phyloP scores from a whole-genome alignment of 2,888 invertebrate species.

The Formica aserva region DNA sequence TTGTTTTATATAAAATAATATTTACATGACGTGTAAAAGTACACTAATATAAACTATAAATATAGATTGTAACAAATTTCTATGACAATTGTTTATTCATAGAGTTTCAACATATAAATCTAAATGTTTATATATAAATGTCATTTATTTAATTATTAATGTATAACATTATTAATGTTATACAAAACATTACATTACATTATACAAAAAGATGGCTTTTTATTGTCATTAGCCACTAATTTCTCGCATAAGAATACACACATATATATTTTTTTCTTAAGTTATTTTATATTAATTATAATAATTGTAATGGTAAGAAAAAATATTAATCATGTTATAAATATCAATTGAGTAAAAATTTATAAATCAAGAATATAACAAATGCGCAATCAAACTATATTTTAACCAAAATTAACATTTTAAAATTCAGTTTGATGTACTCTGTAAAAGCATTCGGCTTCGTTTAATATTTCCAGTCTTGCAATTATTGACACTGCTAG shows the following conservation, averaged over 20 bases:
- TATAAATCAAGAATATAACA: neutral
- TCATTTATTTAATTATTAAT: too few species aligned
- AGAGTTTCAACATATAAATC: too few species aligned
- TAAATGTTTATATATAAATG: too few species aligned
- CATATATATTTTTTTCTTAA: neutral
- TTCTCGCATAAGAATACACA: neutral
- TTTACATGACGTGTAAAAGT: too few species aligned
- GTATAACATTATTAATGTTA: too few species aligned
- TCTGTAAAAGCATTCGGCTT: conserved; percentile 78
- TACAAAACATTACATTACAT: too few species aligned
- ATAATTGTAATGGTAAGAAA: neutral
- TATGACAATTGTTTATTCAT: too few species aligned
- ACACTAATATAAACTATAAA: too few species aligned
- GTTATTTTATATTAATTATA: conserved; percentile 1
- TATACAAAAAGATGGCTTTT: neutral
- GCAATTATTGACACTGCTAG: conserved; percentile 94
- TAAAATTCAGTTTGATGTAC: conserved; percentile 2
- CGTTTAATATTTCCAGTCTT: conserved; percentile 90
- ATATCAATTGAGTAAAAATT: neutral
- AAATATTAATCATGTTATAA: neutral
- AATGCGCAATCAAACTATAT: neutral
- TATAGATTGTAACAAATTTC: too few species aligned
- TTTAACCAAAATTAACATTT: neutral
- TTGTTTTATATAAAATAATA: too few species aligned
- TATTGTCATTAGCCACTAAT: neutral